Evolutionary conservation across 2,888 invertebrate genomes (phyloP), one percentile per base, ranked within the genome.

Genomic region (Leptopterna dolabrata): DNA sequence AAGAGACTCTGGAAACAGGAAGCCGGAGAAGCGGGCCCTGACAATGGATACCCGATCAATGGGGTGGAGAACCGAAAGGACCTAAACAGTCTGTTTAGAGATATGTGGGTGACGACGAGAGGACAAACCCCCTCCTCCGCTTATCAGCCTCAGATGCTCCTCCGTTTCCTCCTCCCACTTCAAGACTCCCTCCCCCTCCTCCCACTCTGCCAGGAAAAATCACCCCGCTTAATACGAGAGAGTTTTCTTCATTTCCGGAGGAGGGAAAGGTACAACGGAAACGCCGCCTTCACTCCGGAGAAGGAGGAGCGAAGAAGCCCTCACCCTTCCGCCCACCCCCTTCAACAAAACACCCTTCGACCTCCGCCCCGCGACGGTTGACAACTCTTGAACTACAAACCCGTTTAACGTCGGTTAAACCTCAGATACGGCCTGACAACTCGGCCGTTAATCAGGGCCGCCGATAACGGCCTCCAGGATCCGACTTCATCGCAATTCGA

Each of bases 31-130:
- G 45, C 73, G 24, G 29, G 14, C 19, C 13, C 24, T 87, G 86
- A 87, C 86, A 87, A 87, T 87, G 80, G 86, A 87, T 87, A 80
- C 86, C 80, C 80, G 86, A 87, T 87, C 86, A 87, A 87, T 87
- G 86, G 45, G 24, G 45, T 36, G 36, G 36, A 7, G 36, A 24
- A 19, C 63, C 63, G 24, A 63, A 19, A 43, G 86, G 55, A 78
- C 86, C 86, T 87, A 87, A 87, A 87, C 80, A 86, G 86, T 71
- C 73, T 43, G 41, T 29, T 24, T 16, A 29, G 80, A 87, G 86
- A 80, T 87, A 87, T 87, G 86, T 87, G 80, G 80, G 86, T 80
- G 80, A 80, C 80, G 80, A 78, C 70, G 51, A 43, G 51, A 76
- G 76, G 71, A 71, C 24, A 24, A 9, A 19, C 55, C 9, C 55